Evolutionary conservation across 2,113 vertebrate genomes (phyloP).

Genomic region (Sminthopsis crassicaudata): DNA sequence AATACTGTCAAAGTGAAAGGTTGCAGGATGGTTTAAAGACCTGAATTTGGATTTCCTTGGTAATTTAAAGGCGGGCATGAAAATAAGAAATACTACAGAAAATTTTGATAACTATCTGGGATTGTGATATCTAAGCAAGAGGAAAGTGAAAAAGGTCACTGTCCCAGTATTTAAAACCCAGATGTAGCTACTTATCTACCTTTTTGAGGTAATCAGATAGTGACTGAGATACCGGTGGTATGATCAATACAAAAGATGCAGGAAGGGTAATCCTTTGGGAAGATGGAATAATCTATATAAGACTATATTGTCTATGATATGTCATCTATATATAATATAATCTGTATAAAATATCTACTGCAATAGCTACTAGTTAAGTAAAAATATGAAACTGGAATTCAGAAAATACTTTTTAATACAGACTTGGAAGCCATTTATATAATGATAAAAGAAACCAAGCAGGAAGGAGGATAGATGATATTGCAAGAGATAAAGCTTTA

Average conservation of each 20-base stretch:
- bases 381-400: not conserved
- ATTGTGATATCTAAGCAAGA: not conserved
- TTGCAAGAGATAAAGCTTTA: not conserved
- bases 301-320: not conserved
- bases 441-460: not conserved
- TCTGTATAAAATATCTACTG: not conserved
- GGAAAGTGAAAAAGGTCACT: not conserved
- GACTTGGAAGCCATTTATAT: not conserved
- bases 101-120: not conserved
- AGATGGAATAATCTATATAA: not conserved
- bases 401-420: not conserved
- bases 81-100: not conserved
- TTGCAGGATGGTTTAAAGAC: not conserved
- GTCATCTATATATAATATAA: no score
- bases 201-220: not conserved
- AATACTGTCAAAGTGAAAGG: not conserved
- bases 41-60: not conserved
- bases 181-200: not conserved
- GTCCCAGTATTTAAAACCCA: not conserved
- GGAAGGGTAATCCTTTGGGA: not conserved
- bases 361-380: not conserved
- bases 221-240: not conserved
- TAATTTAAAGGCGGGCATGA: not conserved
- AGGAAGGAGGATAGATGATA: not conserved
- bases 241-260: not conserved